Percentiles rank a stretch among this genome's conserved stretches.
Evolutionary conservation across 2,113 vertebrate genomes (phyloP).

Genomic region (Caranx ignobilis): DNA sequence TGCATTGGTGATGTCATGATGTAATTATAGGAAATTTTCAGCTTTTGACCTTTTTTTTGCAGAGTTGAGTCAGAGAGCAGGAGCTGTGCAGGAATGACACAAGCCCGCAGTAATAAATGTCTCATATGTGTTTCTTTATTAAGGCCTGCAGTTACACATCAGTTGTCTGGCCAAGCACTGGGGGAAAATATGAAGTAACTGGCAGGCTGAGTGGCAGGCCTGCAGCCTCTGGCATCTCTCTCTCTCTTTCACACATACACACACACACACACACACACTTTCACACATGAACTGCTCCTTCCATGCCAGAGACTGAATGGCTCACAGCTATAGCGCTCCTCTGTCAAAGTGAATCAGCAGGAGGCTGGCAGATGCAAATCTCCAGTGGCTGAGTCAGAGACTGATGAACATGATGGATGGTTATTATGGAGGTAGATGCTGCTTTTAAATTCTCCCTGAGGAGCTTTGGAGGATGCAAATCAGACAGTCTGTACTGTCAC

Average conservation of each 20-base stretch:
- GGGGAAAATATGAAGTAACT: constrained; percentile 58
- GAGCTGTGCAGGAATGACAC: constrained; percentile 5
- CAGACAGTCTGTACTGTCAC: constrained; percentile 1
- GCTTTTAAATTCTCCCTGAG: constrained; percentile 8
- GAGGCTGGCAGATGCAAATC: constrained; percentile 28
- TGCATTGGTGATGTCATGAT: background rate
- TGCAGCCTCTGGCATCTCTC: constrained; percentile 40
- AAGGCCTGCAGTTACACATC: constrained; percentile 39
- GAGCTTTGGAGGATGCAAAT: constrained; percentile 23
- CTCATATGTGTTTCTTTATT: constrained; percentile 9
- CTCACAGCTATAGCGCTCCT: constrained; percentile 29
- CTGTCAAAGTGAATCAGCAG: constrained; percentile 43
- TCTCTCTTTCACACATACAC: constrained; percentile 17
- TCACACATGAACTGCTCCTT: constrained; percentile 16
- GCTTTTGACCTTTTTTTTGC: background rate
- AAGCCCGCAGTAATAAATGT: constrained; percentile 4
- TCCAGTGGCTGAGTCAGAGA: constrained; percentile 24
- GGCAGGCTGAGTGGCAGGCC: constrained; percentile 43
- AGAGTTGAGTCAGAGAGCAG: constrained; percentile 18
- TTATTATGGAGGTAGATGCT: background rate
- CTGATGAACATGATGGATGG: constrained; percentile 47
- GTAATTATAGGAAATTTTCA: background rate
- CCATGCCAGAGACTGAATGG: background rate
- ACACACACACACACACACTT: constrained; percentile 19
- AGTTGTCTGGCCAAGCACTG: constrained; percentile 9